phyloP scores from a whole-genome alignment of 1,140 invertebrate species.

The Lasioglossum baleicum region DNA sequence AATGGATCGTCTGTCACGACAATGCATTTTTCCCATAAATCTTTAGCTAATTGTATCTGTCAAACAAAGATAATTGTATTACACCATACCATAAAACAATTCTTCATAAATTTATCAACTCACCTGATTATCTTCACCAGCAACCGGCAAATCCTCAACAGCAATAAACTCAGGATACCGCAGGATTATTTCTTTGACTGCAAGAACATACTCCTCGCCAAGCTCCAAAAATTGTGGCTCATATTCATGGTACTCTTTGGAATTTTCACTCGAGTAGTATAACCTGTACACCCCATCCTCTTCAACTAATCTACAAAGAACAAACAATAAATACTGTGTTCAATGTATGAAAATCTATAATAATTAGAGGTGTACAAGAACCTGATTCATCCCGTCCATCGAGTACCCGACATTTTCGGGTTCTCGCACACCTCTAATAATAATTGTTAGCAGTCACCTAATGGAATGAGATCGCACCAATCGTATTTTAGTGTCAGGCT shows the following conservation, averaged over 20 bases:
- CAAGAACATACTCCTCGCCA: conserved; percentile 82
- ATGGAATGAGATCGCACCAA: conserved; percentile 86
- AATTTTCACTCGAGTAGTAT: conserved; percentile 92
- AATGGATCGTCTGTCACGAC: conserved; percentile 83
- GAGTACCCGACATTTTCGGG: too few species aligned
- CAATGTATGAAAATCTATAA: background rate
- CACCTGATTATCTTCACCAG: conserved; percentile 83
- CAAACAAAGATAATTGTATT: conserved; percentile 57
- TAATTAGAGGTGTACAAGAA: too few species aligned
- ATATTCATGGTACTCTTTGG: conserved; percentile 89
- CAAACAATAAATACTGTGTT: background rate
- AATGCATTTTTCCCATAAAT: conserved; percentile 87
- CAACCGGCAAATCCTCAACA: conserved; percentile 86
- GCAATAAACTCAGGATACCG: conserved; percentile 88
- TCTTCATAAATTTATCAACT: background rate
- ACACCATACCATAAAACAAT: conserved; percentile 21
- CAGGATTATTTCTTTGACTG: conserved; percentile 86
- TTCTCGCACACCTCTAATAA: background rate
- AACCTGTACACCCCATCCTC: conserved; percentile 82
- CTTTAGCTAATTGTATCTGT: conserved; percentile 82
- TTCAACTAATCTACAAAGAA: conserved; percentile 82
- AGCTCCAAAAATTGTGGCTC: conserved; percentile 90
- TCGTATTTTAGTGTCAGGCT: conserved; percentile 85
- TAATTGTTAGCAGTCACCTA: conserved; percentile 76
- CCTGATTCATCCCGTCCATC: too few species aligned